phyloP scores from a whole-genome alignment of 2,888 invertebrate genomes.

The Leptinotarsa peninsularis region DNA sequence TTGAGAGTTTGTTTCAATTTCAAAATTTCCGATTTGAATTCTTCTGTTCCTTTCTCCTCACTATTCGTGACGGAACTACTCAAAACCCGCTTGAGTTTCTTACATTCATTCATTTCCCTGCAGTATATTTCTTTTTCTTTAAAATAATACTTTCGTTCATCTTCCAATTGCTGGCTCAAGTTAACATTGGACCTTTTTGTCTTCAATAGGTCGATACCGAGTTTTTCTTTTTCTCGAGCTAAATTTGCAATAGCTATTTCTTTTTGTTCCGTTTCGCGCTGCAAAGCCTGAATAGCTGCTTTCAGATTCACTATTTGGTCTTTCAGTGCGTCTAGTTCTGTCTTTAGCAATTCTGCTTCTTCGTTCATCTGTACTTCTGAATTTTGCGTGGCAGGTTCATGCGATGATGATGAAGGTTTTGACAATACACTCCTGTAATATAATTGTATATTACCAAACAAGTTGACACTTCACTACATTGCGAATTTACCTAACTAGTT shows the following conservation, averaged over 20 bases:
- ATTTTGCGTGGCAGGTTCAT: constrained; percentile 39
- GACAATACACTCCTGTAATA: constrained; percentile 54
- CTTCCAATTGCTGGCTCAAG: constrained; percentile 69
- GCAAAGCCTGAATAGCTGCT: constrained; percentile 65
- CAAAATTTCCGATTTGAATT: constrained; percentile 60
- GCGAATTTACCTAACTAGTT: constrained; percentile 55
- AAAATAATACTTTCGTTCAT: constrained; percentile 70
- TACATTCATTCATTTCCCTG: constrained; percentile 66
- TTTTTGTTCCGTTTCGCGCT: constrained; percentile 66
- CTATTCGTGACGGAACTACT: constrained; percentile 48
- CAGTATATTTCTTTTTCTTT: constrained; percentile 70
- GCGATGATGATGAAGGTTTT: constrained; percentile 46
- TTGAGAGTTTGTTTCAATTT: constrained; percentile 62
- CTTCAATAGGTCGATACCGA: constrained; percentile 67
- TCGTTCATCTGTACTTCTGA: constrained; percentile 43
- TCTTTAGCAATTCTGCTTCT: constrained; percentile 43
- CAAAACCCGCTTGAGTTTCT: constrained; percentile 58
- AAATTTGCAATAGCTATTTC: constrained; percentile 67
- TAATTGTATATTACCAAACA: background rate
- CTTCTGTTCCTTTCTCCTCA: constrained; percentile 50
- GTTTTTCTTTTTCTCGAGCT: constrained; percentile 69
- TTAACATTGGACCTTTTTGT: constrained; percentile 67
- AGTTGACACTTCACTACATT: background rate
- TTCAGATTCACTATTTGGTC: constrained; percentile 66
- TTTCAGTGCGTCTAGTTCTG: constrained; percentile 60